Evolutionary conservation across 2,888 invertebrate genomes (phyloP), one percentile per base, ranked within the genome.

Genomic region (Eupithecia inturbata): DNA sequence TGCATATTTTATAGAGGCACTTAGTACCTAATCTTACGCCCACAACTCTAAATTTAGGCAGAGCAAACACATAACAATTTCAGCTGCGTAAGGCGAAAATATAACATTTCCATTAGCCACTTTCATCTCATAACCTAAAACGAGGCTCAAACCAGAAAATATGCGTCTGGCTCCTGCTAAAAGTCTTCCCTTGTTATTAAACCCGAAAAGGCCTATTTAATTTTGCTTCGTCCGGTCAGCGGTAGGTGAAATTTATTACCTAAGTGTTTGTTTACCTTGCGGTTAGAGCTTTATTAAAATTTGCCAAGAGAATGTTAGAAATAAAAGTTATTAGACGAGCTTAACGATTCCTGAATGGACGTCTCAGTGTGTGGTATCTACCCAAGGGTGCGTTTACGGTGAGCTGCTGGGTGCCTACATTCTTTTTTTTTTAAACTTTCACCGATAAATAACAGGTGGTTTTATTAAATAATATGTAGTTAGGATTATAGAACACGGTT

Each of bases 1-100:
- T 36, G 63, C 63, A 64, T 64, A 57, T 26, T 57, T 57, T 88
- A 85, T 82, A 84, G 82, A 83, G 85, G 85, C 81, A 64, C 63
- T 64, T 33, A 36, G 36, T 36, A n/a, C n/a, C n/a, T n/a, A 82
- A 80, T 82, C 81, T 75, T 57, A 68, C 73, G 62, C 75, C 74
- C 64, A 68, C 73, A 67, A 76, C 72, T 71, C 49, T 41, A 39
- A 57, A 71, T 67, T 72, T 62, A 19, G 28, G 36, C 57, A 45
- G 26, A 57, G 26, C 39, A 49, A 73, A 60, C 57, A 19, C 36
- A 66, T 26, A 39, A 66, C 39, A 39, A 66, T 66, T 33, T 41
- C 39, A 41, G 39, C n/a, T 7, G 36, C 19, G 22, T 36, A 12
- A 64, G 36, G 64, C 64, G 64, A 31, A 28, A 36, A 71, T 71